These are phyloP conservation scores for Catocala nupta DNA, from an alignment of 2,888 invertebrate species.

Conservation along the genomic window DNA sequence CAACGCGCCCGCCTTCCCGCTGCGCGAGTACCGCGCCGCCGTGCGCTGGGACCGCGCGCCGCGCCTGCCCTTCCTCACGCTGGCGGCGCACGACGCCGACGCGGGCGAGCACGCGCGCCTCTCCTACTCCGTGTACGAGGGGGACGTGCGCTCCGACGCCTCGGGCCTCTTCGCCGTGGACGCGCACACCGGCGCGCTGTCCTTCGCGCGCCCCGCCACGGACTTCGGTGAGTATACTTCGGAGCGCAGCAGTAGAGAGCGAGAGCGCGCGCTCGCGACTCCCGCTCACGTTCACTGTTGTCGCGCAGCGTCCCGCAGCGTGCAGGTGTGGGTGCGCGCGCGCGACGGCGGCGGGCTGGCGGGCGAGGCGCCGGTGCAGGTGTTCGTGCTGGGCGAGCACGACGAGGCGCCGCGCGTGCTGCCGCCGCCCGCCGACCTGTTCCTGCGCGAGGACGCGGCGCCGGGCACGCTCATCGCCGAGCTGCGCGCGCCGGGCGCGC, in stretches of 20 bases:
- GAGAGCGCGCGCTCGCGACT: no score
- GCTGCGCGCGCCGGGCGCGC: conserved; percentile 56
- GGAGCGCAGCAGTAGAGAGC: no score
- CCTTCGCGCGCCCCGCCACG: conserved; percentile 88
- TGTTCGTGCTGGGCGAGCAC: conserved; percentile 91
- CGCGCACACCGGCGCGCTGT: conserved; percentile 91
- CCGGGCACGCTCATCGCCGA: conserved; percentile 74
- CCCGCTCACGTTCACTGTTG: neutral
- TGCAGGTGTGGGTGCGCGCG: conserved; percentile 96
- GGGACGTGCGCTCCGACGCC: conserved; percentile 78
- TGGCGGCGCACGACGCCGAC: conserved; percentile 92
- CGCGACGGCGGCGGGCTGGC: conserved; percentile 94
- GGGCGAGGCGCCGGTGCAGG: conserved; percentile 93
- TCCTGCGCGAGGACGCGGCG: conserved; percentile 92
- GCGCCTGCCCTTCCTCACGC: conserved; percentile 71
- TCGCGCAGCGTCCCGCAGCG: conserved; percentile 90
- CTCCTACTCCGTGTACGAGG: conserved; percentile 93
- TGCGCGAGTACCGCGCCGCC: conserved; percentile 92
- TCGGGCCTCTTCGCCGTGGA: conserved; percentile 92
- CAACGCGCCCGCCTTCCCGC: conserved; percentile 92
- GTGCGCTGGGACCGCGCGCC: conserved; percentile 85
- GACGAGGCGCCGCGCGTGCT: conserved; percentile 92
- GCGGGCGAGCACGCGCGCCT: conserved; percentile 91
- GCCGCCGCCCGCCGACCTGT: conserved; percentile 92
- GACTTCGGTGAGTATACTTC: conserved; percentile 71